Conservation (phyloP, 1,140 invertebrate genomes). For the Drosophila sulfurigaster region DNA sequence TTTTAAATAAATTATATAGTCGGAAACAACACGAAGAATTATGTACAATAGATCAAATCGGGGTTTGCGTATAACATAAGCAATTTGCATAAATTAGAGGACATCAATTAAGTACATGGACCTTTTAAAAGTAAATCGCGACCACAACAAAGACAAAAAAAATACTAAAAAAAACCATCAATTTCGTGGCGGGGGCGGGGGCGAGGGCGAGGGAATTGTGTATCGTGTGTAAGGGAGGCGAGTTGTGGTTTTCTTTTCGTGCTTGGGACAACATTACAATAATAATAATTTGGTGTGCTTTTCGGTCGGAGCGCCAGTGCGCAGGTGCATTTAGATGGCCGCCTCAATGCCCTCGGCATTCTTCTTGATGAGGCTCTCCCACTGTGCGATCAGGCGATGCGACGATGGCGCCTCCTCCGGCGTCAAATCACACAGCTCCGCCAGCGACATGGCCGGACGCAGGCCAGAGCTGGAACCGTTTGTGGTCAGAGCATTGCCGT, state of each 20-base stretch:
- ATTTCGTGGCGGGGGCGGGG: background rate
- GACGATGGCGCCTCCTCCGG: constrained; percentile 87
- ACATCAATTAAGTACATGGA: constrained; percentile 58
- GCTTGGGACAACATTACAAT: constrained; percentile 61
- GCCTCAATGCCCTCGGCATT: constrained; percentile 80
- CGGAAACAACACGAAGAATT: constrained; percentile 63
- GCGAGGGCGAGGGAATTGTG: background rate
- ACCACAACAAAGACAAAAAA: background rate
- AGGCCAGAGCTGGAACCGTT: constrained; percentile 76
- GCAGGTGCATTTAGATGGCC: constrained; percentile 43
- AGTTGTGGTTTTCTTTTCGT: constrained; percentile 19
- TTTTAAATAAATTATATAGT: constrained; percentile 76
- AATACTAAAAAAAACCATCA: constrained; percentile 3
- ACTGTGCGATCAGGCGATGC: constrained; percentile 87
- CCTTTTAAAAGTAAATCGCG: constrained; percentile 67
- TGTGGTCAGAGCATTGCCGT: constrained; percentile 37
- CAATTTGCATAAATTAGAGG: constrained; percentile 25
- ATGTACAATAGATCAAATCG: constrained; percentile 67
- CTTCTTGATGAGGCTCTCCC: constrained; percentile 88
- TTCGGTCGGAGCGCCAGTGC: constrained; percentile 22
- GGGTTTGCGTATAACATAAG: constrained; percentile 31
- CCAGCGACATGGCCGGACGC: constrained; percentile 87
- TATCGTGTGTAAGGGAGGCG: background rate
- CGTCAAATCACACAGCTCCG: constrained; percentile 86
- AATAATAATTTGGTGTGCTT: constrained; percentile 77